Conservation (phyloP, 1,140 invertebrate species). For the Drosophila watanabei region DNA sequence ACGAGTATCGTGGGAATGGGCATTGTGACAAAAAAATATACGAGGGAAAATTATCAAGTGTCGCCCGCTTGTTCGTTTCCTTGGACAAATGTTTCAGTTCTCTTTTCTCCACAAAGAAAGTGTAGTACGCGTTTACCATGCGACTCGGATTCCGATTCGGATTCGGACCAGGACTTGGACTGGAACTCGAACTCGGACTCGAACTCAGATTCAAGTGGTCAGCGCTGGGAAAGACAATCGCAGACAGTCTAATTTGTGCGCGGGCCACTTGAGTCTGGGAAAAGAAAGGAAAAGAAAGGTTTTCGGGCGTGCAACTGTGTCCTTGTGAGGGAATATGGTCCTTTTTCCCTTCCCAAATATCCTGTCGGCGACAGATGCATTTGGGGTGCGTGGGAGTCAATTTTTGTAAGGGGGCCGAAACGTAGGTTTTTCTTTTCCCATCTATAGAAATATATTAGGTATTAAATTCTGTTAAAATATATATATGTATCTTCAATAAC, state of each 20-base stretch:
- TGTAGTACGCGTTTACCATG: slow-evolving; percentile 79
- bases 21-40: slow-evolving; percentile 64
- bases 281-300: slow-evolving; percentile 48
- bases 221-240: slow-evolving; percentile 67
- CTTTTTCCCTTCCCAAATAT: slow-evolving; percentile 10
- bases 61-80: slow-evolving; percentile 57
- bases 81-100: slow-evolving; percentile 78
- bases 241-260: slow-evolving; percentile 72
- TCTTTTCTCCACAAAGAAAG: slow-evolving; percentile 69
- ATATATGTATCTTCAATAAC: too few relatives aligned
- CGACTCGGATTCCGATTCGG: slow-evolving; percentile 32
- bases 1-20: slow-evolving; percentile 80
- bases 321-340: slow-evolving; percentile 49
- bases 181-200: slow-evolving; percentile 7
- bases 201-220: slow-evolving; percentile 69
- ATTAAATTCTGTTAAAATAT: not conserved
- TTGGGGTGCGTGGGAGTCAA: slow-evolving; percentile 76
- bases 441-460: not conserved
- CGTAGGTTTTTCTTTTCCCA: slow-evolving; percentile 34
- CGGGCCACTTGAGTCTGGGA: slow-evolving; percentile 72
- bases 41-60: slow-evolving; percentile 72
- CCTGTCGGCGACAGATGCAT: slow-evolving; percentile 58
- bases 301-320: slow-evolving; percentile 36
- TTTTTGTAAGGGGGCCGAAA: slow-evolving; percentile 47
- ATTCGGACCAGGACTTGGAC: not conserved